These are phyloP conservation scores for Anarhynchus alexandrinus DNA, from an alignment of 2,113 vertebrate species.

Conservation along the genomic window DNA sequence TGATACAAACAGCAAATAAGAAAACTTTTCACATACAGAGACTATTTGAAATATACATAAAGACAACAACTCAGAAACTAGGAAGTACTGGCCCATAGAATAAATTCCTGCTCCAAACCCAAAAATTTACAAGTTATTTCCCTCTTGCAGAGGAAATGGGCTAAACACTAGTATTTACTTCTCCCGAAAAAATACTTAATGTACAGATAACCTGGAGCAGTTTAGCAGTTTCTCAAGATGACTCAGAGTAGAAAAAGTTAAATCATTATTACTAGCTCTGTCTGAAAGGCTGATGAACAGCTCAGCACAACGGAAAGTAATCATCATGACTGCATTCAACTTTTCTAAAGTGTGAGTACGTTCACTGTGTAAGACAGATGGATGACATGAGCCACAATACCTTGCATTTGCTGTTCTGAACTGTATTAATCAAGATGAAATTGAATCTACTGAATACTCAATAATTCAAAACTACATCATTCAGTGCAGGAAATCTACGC, in stretches of 20 bases:
- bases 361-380: background rate
- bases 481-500: background rate
- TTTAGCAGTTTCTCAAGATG: background rate
- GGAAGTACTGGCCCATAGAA: background rate
- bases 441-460: background rate
- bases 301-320: background rate
- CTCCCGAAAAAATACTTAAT: background rate
- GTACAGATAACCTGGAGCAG: background rate
- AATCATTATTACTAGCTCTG: background rate
- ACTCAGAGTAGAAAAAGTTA: background rate
- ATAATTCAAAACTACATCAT: background rate
- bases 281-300: background rate
- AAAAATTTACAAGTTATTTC: background rate
- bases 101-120: background rate
- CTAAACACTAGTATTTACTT: background rate
- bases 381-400: background rate
- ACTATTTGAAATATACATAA: background rate
- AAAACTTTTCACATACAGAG: background rate
- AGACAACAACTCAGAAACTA: background rate
- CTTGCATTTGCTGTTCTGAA: background rate
- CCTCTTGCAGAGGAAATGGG: accelerated
- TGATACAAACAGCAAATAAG: background rate
- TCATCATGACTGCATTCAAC: background rate
- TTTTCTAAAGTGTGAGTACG: background rate
- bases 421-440: background rate